A percentile compares a stretch with the other conserved stretches of the same genome.
Conservation (phyloP, 2,888 invertebrate species). For the Melitaea athalia region DNA sequence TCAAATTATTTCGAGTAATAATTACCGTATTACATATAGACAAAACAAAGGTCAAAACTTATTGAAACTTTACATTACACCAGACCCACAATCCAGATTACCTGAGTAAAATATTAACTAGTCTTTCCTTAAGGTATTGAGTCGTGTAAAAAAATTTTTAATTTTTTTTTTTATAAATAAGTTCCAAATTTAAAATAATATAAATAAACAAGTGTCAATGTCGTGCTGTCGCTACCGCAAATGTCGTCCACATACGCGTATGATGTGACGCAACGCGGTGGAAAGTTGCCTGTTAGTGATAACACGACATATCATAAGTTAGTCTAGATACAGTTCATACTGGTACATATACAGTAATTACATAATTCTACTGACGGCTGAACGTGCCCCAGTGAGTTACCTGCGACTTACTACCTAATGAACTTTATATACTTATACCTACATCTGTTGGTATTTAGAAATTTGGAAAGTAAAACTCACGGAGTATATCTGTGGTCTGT, state of each 20-base stretch:
- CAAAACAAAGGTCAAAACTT: too few species aligned
- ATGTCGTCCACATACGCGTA: slow-evolving; percentile 27
- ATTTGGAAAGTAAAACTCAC: too few species aligned
- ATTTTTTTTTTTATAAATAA: background rate
- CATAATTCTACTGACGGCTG: slow-evolving; percentile 6
- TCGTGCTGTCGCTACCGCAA: slow-evolving; percentile 30
- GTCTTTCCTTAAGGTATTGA: too few species aligned
- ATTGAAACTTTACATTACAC: too few species aligned
- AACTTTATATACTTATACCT: too few species aligned
- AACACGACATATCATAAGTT: slow-evolving; percentile 25
- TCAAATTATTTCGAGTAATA: too few species aligned
- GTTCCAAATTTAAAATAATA: background rate
- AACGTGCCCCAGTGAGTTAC: background rate
- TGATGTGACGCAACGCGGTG: slow-evolving; percentile 40
- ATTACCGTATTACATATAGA: too few species aligned
- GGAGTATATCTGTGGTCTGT: too few species aligned
- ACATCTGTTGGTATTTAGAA: too few species aligned
- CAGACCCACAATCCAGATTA: too few species aligned
- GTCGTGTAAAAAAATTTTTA: too few species aligned
- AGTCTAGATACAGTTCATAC: background rate
- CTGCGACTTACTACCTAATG: background rate
- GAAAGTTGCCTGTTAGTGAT: slow-evolving; percentile 41
- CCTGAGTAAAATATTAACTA: too few species aligned
- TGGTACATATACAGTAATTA: slow-evolving; percentile 3
- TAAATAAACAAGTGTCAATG: background rate